Base-by-base conservation (phyloP, 2,113 vertebrate species). In the Limanda limanda region DNA sequence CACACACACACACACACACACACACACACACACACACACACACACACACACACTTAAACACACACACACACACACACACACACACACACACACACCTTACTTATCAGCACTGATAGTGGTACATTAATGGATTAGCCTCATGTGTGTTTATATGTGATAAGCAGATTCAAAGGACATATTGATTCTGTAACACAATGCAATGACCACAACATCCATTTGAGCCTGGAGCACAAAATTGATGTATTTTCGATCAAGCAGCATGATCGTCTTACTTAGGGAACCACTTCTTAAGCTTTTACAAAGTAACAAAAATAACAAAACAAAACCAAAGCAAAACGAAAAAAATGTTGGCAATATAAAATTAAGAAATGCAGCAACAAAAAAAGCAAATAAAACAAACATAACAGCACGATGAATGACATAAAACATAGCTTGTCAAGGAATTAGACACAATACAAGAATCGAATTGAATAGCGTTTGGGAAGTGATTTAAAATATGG, bases 61-160 rank as follows among this genome's bases (percentile, higher is more conserved):
- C 35, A 62, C 74, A 54, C 64, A 40, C 65, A 42, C 64, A 45
- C 71, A 63, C 31, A 51, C 76, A 55, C 68, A 74, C 65, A 55
- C 65, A 65, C 57, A 80, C 66, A 61, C 56, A 81, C 48, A 69
- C 71, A 14, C 54, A 56, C 9, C 62, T 20, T 45, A 56, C 31
- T 58, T 68, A 89, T 82, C 79, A 82, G 83, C 62, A 55, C 52
- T 74, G 31, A 31, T 31, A 76, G 85, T 90, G 90, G 91, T 88
- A 87, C 68, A 37, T 89, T 84, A 91, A 91, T 91, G 86, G 86
- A 93, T 93, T 90, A 87, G 84, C 87, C 81, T 92, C 88, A 86
- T 91, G 70, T 58, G 70, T 63, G 73, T 62, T 66, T 55, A 58
- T 13, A 52, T 60, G 69, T 61, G 91, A 93, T 92, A 92, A 92